Base-by-base conservation (phyloP, 2,797 vertebrate species). In the Scolopax bukidnonensis region DNA sequence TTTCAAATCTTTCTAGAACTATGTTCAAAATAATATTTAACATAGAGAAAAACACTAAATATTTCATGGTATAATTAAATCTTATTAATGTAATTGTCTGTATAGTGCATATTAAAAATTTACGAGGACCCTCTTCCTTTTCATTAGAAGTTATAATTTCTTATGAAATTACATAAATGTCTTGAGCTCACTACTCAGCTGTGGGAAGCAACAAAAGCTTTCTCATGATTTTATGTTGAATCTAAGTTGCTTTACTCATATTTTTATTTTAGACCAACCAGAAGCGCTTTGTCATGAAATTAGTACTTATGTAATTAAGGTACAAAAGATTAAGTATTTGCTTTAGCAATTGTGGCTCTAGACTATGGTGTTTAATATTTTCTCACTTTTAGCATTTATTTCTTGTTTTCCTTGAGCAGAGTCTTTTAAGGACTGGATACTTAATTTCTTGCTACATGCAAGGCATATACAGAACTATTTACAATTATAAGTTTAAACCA, bases 51-150 rank as follows among this genome's bases (percentile, higher is more conserved):
- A 96, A 47, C 23, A 91, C 45, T 96, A 89, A 95, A 96, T 95
- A 88, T 96, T 96, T 95, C 11, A 96, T 94, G 28, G 23, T 12
- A 74, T 95, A 94, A 94, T 95, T 95, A 94, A 74, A 61, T 79
- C 70, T 96, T 91, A 95, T 95, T 94, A 95, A 94, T 95, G 75
- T 64, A 93, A 94, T 95, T 94, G 87, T 95, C 95, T 82, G 28
- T 74, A 77, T 38, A n/a, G 68, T 69, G 87, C 50, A 54, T 71
- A 95, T 95, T 94, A 95, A 96, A 91, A 84, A 93, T 93, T 94
- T 92, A 95, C 33, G 77, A 80, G 38, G 30, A 43, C 13, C 7
- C 16, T 73, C 76, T 84, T 78, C 69, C 20, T 75, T 91, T 96
- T 65, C 81, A 61, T 61, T 93, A 78, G 53, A 65, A 61, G 13